These are phyloP conservation scores for Odontomachus brunneus DNA, from an alignment of 1,140 invertebrate genomes.

Conservation along the genomic window DNA sequence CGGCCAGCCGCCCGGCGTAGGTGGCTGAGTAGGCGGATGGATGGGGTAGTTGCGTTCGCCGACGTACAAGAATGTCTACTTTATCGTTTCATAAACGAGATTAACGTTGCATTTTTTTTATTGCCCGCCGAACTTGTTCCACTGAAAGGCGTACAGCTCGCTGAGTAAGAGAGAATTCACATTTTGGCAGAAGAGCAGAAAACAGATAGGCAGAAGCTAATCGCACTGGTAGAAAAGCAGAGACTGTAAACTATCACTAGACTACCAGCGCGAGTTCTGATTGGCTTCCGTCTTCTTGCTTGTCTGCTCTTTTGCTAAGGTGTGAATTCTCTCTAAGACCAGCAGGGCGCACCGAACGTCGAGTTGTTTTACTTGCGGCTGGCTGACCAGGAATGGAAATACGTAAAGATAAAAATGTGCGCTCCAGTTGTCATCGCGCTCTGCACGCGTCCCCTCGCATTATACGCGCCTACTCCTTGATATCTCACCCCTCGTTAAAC, in stretches of 20 bases:
- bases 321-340: no score
- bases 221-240: no score
- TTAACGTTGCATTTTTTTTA: slow-evolving; percentile 54
- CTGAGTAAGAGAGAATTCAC: slow-evolving; percentile 16
- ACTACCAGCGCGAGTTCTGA: no score
- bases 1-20: not conserved
- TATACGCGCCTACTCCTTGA: slow-evolving; percentile 37
- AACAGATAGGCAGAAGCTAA: no score
- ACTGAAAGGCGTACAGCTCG: not conserved
- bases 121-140: slow-evolving; percentile 1
- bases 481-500: slow-evolving; percentile 11
- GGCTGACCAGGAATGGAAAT: slow-evolving; percentile 44
- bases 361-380: not conserved
- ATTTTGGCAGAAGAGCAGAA: no score
- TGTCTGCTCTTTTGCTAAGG: no score
- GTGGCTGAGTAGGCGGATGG: no score
- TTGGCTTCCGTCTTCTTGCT: no score
- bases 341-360: not conserved
- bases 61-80: slow-evolving; percentile 31
- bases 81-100: slow-evolving; percentile 35
- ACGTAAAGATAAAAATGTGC: slow-evolving; percentile 49
- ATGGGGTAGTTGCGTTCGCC: not conserved
- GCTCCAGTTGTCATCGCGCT: slow-evolving; percentile 29
- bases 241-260: no score
- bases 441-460: slow-evolving; percentile 9